phyloP scores from a whole-genome alignment of 2,113 vertebrate genomes.

The Serinus canaria region DNA sequence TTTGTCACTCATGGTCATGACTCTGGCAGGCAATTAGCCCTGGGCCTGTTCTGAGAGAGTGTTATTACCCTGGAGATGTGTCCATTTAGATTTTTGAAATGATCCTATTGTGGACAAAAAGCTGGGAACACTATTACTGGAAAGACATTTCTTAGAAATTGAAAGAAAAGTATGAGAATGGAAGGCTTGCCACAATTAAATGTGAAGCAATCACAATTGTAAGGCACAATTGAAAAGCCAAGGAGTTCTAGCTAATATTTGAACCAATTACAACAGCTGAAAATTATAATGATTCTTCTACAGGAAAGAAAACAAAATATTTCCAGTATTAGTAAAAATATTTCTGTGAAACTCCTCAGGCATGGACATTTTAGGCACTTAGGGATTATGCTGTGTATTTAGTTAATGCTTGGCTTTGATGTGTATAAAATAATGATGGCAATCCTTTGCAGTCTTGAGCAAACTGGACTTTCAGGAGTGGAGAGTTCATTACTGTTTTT shows the following conservation, averaged over 20 bases:
- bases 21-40: background rate
- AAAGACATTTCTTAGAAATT: conserved; percentile 20
- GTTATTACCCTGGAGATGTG: background rate
- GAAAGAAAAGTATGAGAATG: background rate
- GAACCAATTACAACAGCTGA: background rate
- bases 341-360: background rate
- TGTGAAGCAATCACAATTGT: background rate
- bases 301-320: background rate
- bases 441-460: background rate
- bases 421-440: background rate
- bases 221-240: background rate
- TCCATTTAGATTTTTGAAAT: background rate
- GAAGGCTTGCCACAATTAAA: background rate
- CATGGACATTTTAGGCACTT: background rate
- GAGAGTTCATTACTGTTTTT: background rate
- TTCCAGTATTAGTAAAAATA: background rate
- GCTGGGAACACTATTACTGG: background rate
- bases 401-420: background rate
- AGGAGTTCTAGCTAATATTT: background rate
- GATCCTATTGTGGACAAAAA: background rate
- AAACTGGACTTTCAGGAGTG: background rate
- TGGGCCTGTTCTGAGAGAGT: background rate
- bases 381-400: background rate
- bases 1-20: background rate
- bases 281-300: background rate